Base-by-base conservation (phyloP, 2,888 invertebrate genomes). In the Spodoptera picta region DNA sequence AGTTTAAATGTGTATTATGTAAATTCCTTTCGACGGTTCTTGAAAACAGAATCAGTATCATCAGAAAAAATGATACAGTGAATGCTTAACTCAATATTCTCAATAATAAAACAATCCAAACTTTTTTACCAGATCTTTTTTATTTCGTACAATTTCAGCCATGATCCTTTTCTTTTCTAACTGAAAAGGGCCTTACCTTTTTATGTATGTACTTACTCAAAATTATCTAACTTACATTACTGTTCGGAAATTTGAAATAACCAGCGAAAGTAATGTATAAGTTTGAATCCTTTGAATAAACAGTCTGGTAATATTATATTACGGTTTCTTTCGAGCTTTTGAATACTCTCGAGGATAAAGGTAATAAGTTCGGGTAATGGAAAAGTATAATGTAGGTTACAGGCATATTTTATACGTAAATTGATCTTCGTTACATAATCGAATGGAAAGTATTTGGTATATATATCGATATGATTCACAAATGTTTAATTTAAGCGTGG, bases 201-300 rank as follows among this genome's bases (percentile, higher is more conserved):
- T 36, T 36, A 36, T 36, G 9, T 36, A 36, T 36, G 14, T 43
- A 19, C 59, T 43, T 60, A 53, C 54, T 60, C 51, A 51, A 5
- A n/a, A 31, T 54, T 49, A 71, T 66, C 42, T 54, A 60, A 77
- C 51, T 64, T 69, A 53, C 61, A 71, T 58, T 61, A 60, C 61
- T 60, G 47, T 59, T 64, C 45, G 19, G 43, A 64, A 42, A 72
- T 75, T 61, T 42, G 54, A 69, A 75, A 62, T 62, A 57, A 69
- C 58, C 65, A 56, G 14, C 19, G 31, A 63, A 72, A 74, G 69
- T 72, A 73, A 77, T 70, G 64, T 75, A 66, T 71, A 59, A 72
- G 69, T 65, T 72, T 65, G 60, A 73, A 80, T 70, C 75, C 60
- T 60, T 65, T 66, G 64, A 65, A 68, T 64, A 69, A 54, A 62